Conservation (phyloP, 2,113 vertebrate species). For the Neolamprologus sp. region DNA sequence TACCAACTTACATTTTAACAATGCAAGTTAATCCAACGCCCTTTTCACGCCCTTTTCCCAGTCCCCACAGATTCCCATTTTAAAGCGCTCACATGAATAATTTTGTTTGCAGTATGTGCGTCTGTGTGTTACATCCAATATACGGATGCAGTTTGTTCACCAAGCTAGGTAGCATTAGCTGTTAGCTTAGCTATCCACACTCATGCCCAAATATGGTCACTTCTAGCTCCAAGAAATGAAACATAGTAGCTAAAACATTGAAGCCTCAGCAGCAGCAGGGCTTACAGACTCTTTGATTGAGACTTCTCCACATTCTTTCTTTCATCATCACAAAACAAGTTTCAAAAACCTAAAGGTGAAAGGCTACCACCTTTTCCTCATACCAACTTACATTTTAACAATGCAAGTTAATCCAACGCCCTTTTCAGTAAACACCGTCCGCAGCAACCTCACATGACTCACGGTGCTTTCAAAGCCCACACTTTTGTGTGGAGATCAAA, state of each 20-base stretch:
- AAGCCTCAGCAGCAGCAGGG: no score
- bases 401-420: neutral
- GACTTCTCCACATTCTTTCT: neutral
- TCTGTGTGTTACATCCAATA: neutral
- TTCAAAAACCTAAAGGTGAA: neutral
- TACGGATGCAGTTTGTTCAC: rapidly evolving
- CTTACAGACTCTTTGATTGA: neutral
- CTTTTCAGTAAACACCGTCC: neutral
- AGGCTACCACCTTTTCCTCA: neutral
- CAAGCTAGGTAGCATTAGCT: neutral
- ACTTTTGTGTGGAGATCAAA: neutral
- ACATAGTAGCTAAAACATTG: neutral
- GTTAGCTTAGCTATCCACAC: neutral
- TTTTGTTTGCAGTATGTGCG: rapidly evolving
- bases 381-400: neutral
- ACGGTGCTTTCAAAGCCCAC: neutral
- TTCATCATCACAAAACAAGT: neutral
- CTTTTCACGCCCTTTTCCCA: neutral
- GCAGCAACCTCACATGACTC: neutral
- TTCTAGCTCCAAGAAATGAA: neutral
- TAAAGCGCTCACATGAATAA: neutral
- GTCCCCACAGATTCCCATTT: neutral
- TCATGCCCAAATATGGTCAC: neutral
- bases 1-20: neutral
- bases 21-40: neutral